phyloP scores from a whole-genome alignment of 2,113 vertebrate species.

The Microcebus griseorufus region DNA sequence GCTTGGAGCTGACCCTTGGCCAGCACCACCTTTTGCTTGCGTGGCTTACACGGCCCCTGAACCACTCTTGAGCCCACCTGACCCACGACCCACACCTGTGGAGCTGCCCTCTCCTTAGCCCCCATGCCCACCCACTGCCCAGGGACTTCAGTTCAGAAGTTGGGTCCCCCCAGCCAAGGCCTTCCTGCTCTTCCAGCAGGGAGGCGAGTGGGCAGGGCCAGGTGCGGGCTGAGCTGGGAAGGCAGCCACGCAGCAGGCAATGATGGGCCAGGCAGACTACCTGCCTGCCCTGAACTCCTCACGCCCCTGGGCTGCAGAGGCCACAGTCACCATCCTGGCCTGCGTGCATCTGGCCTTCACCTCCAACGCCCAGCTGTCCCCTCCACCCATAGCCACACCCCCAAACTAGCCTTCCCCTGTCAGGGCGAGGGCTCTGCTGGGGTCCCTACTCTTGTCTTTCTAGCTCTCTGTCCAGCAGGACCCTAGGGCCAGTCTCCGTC shows the following conservation, averaged over 20 bases:
- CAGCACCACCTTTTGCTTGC: neutral
- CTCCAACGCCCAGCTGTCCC: too few relatives aligned
- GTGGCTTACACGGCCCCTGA: neutral
- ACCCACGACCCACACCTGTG: rapidly evolving
- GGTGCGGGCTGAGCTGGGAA: neutral
- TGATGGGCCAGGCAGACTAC: neutral
- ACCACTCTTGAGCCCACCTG: neutral
- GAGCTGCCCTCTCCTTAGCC: too few relatives aligned
- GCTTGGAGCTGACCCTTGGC: neutral
- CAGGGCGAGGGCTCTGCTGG: too few relatives aligned
- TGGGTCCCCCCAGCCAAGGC: neutral
- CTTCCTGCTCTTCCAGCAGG: neutral
- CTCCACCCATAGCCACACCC: rapidly evolving
- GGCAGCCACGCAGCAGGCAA: neutral
- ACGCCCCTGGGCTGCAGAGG: neutral
- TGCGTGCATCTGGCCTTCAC: neutral
- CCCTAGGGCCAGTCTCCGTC: too few relatives aligned
- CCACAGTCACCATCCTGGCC: neutral
- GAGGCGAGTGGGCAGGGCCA: neutral
- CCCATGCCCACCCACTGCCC: neutral
- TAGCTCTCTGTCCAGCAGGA: neutral
- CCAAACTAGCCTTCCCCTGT: neutral
- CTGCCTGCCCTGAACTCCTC: neutral
- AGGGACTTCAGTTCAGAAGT: neutral
- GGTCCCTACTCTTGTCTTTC: neutral